Percentiles rank a stretch among this genome's conserved stretches.
Conservation (phyloP, 2,113 vertebrate genomes). For the Melanotaenia duboulayi region DNA sequence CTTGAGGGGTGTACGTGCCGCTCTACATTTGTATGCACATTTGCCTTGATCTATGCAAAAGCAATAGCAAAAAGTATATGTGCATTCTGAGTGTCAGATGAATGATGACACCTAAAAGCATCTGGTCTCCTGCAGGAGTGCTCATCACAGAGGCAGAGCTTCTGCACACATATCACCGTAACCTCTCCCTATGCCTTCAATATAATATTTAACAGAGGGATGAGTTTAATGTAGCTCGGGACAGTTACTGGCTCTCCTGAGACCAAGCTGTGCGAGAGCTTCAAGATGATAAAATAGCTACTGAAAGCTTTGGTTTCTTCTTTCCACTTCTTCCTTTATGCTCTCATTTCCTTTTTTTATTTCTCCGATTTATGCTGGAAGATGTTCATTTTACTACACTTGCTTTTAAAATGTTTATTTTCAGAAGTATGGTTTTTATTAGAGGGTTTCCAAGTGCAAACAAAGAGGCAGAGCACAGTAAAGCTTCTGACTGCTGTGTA, state of each 20-base stretch:
- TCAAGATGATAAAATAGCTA: slow-evolving; percentile 31
- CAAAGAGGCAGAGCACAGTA: slow-evolving; percentile 26
- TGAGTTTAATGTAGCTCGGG: slow-evolving; percentile 48
- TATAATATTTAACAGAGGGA: slow-evolving; percentile 55
- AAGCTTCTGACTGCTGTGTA: slow-evolving; percentile 4
- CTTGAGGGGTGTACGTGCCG: neutral
- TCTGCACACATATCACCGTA: neutral
- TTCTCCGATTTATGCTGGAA: slow-evolving; percentile 14
- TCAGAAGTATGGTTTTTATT: slow-evolving; percentile 48
- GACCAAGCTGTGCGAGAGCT: slow-evolving; percentile 29
- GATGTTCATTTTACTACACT: slow-evolving; percentile 9
- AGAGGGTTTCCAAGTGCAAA: slow-evolving; percentile 9
- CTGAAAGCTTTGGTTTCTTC: slow-evolving; percentile 19
- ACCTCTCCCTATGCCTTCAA: slow-evolving; percentile 14
- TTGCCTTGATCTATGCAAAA: neutral
- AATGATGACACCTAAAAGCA: slow-evolving; percentile 44
- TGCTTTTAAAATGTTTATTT: slow-evolving; percentile 21
- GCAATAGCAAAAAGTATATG: neutral
- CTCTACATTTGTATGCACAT: neutral
- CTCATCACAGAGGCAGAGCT: slow-evolving; percentile 29
- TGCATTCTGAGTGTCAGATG: slow-evolving; percentile 4
- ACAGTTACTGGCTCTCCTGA: slow-evolving; percentile 29
- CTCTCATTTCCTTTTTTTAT: slow-evolving; percentile 24
- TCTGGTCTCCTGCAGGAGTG: slow-evolving; percentile 27
- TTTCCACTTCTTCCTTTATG: neutral